Base-by-base conservation (phyloP, 2,797 vertebrate genomes). In the Bradypus variegatus region DNA sequence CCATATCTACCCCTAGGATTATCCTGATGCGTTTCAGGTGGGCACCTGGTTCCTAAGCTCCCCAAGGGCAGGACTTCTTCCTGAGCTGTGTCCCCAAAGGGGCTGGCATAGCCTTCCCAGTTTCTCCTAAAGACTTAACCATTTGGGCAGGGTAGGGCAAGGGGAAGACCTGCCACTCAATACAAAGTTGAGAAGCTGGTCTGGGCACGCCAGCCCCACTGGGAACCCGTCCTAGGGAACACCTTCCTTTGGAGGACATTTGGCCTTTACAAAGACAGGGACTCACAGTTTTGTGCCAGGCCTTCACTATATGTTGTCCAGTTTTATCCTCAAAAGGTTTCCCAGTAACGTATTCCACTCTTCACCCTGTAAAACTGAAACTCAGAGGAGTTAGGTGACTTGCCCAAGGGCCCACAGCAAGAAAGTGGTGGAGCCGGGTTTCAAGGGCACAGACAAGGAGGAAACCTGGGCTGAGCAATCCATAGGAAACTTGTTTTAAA, bases 171-270 rank as follows among this genome's bases (percentile, higher is more conserved):
- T 23, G 1, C 19, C 45, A n/a, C n/a, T 38, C 29, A 8, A 25
- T 31, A 19, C 60, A 15, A 29, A 27, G n/a, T 12, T 5, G 62
- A 81, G 72, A 67, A 36, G 19, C 75, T 53, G 18, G 48, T 48
- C 1, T 5, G 16, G n/a, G 25, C 23, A 25, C 3, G 1, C 13
- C 2, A 8, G 36, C 36, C 3, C 21, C 25, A 5, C 13, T 33
- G 11, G 70, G 65, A 48, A 19, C 60, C 33, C 0, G 1, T 36
- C 38, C 78, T 76, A 33, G 50, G 4, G 6, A 27, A 25, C 0
- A 4, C 16, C 58, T 16, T 33, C 36, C 36, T 38, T 6, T 75
- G 50, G 45, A 29, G 50, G 29, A 29, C 6, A 9, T 15, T 50
- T 13, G 1, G 58, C 50, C 33, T 65, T 78, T 4, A 36, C 80